Base-by-base conservation (phyloP, 2,797 vertebrate genomes). In the Sylvia borin region DNA sequence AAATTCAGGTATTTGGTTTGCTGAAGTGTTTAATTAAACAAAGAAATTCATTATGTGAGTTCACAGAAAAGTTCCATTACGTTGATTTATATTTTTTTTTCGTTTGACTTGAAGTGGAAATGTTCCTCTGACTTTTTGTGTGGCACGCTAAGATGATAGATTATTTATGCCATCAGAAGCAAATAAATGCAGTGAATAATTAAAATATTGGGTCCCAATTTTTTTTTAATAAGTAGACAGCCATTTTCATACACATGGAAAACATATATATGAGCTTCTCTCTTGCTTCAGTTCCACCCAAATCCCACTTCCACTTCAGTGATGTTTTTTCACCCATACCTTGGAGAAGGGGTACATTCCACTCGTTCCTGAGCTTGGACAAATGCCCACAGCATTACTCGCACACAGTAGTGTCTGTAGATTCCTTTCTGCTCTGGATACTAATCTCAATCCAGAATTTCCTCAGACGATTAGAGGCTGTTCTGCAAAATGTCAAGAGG, bases 1-100 rank as follows among this genome's bases (percentile, higher is more conserved):
- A 84, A 92, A 92, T 88, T 62, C 70, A 51, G 50, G 88, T 81
- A 85, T 88, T 94, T 75, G 88, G 76, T 88, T 95, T 96, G 92
- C 76, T 91, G 61, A 68, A 92, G 90, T 95, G 93, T 93, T 96
- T 95, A 91, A 83, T 95, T 95, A 92, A 93, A 90, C 93, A 94
- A 91, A 95, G 76, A 86, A 65, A 84, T 73, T 88, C 50, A 92
- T 94, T 91, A 79, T 88, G 54, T 62, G 34, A 45, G 66, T 80
- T 91, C 76, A 71, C 32, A 88, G 80, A 88, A 88, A 90, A 86
- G 55, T 57, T 78, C 85, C 3, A 2, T 76, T 92, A 43, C 3
- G 0, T 15, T 76, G 42, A 25, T 42, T 88, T 68, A 7, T 42
- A 1, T 55, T 26, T 67, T 77, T 72, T 83, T 73, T 62, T 68